phyloP scores from a whole-genome alignment of 30 jellyfish, hydroid and myxozoan genomes.

The Catostylus mosaicus region DNA sequence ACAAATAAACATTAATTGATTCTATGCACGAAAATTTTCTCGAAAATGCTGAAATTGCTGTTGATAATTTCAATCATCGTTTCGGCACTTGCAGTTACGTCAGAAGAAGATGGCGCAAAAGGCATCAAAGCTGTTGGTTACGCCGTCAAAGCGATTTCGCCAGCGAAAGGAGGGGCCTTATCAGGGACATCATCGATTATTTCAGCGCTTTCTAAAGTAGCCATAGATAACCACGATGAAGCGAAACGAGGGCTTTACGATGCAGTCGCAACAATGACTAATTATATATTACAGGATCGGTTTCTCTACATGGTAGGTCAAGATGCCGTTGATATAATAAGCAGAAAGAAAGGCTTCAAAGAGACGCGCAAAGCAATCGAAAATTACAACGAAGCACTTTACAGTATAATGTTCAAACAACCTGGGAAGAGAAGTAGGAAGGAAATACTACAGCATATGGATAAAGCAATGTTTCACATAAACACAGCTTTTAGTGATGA shows the following conservation, averaged over 20 bases:
- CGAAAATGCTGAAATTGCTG: too few relatives aligned
- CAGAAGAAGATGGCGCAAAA: neutral
- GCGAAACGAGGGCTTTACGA: slow-evolving; percentile 41
- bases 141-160: slow-evolving; percentile 25
- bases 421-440: neutral
- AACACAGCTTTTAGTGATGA: slow-evolving; percentile 41
- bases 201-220: slow-evolving; percentile 43
- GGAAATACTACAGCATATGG: slow-evolving; percentile 12
- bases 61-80: neutral
- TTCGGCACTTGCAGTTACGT: neutral
- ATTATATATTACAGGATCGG: slow-evolving; percentile 48
- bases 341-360: slow-evolving; percentile 19
- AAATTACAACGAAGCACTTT: slow-evolving; percentile 58
- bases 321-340: slow-evolving; percentile 53
- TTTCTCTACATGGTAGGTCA: slow-evolving; percentile 56
- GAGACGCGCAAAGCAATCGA: slow-evolving; percentile 49
- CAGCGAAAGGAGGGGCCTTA: slow-evolving; percentile 33
- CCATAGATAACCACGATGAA: slow-evolving; percentile 35
- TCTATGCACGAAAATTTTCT: too few relatives aligned
- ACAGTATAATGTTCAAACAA: slow-evolving; percentile 13
- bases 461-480: slow-evolving; percentile 34
- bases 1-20: too few relatives aligned
- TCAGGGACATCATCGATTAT: slow-evolving; percentile 28
- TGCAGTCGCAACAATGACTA: slow-evolving; percentile 51
- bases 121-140: slow-evolving; percentile 27